Percentiles rank a stretch among this genome's conserved stretches.
Evolutionary conservation across 2,888 invertebrate species (phyloP).

Genomic region (Noctua pronuba): DNA sequence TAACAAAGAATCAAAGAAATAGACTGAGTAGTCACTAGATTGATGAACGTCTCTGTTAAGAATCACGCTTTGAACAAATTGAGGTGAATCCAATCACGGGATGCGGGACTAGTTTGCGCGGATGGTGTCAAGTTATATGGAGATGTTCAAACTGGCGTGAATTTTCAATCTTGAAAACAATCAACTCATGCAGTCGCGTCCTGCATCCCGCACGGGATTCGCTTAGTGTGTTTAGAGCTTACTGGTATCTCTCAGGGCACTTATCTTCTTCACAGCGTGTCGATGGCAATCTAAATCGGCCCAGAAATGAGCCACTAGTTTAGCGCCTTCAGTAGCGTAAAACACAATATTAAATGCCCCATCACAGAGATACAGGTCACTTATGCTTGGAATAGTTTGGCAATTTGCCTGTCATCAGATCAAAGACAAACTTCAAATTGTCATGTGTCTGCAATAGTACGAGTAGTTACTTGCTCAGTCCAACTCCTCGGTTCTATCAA

Average conservation of each 20-base stretch:
- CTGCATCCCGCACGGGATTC: neutral
- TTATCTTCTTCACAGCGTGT: too few relatives aligned
- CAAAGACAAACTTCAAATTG: neutral
- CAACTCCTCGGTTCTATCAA: neutral
- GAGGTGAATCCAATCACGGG: neutral
- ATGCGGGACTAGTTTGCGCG: fast-evolving
- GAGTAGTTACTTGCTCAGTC: neutral
- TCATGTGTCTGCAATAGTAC: neutral
- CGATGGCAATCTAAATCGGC: too few relatives aligned
- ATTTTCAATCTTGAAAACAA: neutral
- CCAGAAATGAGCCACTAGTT: too few relatives aligned
- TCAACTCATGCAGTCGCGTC: neutral
- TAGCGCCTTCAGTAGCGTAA: too few relatives aligned
- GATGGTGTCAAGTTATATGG: neutral
- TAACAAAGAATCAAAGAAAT: neutral
- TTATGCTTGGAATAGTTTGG: too few relatives aligned
- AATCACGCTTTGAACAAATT: too few relatives aligned
- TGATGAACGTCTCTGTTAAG: neutral
- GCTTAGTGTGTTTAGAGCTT: neutral
- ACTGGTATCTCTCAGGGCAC: too few relatives aligned
- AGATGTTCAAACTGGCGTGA: too few relatives aligned
- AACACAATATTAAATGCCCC: too few relatives aligned
- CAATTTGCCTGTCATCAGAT: neutral
- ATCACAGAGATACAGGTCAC: too few relatives aligned
- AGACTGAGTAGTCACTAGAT: neutral